Base-by-base conservation (phyloP, 2,113 vertebrate genomes). In the Oryzias celebensis region DNA sequence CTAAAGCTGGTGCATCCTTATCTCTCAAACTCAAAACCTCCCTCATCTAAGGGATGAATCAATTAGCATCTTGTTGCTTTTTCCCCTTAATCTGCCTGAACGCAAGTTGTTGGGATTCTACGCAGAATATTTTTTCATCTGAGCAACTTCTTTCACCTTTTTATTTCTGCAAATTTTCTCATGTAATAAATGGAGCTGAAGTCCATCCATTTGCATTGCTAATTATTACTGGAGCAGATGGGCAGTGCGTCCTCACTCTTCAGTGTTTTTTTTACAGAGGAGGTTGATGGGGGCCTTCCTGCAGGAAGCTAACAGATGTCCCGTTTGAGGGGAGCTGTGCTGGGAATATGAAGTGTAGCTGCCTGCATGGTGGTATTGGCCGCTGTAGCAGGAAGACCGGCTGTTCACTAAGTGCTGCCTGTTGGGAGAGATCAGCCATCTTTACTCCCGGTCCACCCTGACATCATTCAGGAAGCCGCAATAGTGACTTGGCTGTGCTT, bases 261-360 rank as follows among this genome's bases (percentile, higher is more conserved):
- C 52, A 52, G 59, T 54, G 23, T 43, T 68, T 56, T 68, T 56
- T 62, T 77, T 60, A 75, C 68, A 62, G 68, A 65, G 62, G 69
- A 63, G 65, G 71, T 78, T 84, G 64, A 67, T 63, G 49, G 51
- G 58, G 52, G 70, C 78, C 41, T 61, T 65, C 58, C 77, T 78
- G 68, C 57, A 67, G 54, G 82, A 85, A 82, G 78, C 61, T 57
- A 88, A 86, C 84, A 84, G 85, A 89, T 90, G 87, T 85, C 87
- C 82, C 70, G 4, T 83, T 76, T 66, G 80, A 77, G 62, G 55
- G 5, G 52, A 57, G 71, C 72, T 78, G 83, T 79, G 80, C 61
- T 47, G 45, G 77, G 88, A 89, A 88, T 90, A 80, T 73, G 60
- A 86, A 90, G 78, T 84, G 58, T 56, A 62, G 57, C 55, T 48